Base-by-base conservation (phyloP, 2,888 invertebrate species). In the Stictocephala bisonia region DNA sequence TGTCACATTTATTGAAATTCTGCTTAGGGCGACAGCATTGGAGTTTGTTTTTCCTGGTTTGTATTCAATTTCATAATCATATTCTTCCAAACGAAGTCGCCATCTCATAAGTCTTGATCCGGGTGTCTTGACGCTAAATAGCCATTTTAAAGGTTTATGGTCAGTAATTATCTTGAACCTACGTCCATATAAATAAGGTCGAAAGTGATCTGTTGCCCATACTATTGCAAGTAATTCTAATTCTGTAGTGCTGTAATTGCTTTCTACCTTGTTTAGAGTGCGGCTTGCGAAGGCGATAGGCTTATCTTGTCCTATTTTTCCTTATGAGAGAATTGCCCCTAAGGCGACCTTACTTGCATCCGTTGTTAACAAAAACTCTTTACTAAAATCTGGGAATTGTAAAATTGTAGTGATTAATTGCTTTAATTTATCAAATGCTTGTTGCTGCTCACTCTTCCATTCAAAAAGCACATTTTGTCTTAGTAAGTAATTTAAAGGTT, bases 81-180 rank as follows among this genome's bases (percentile, higher is more conserved):
- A 35, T 35, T 35, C 35, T 9, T 13, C 13, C 35, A 35, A 35
- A 6, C 13, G 7, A 13, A 35, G 7, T 7, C 7, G 7, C 35
- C 35, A 35, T 35, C 35, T 35, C 13, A 13, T 35, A 6, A 35
- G 35, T 35, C 35, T 44, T 7, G 35, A 35, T 9, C 7, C 13
- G 7, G 35, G 35, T 9, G 7, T 13, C 35, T 35, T 35, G 7
- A 35, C 7, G 35, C 13, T 80, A 69, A 83, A 81, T 0, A 84
- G 60, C 81, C 82, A 84, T 1, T 77, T 79, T 1, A 84, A 67
- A 0, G 83, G 82, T 66, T 81, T 78, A 72, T 84, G 84, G 66
- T 85, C 84, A 0, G 83, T 84, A 2, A 81, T 79, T 0, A 85
- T 82, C 0, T 73, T 79, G 40, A 85, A 84, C 70, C 79, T 78